Percentiles rank a stretch among this genome's conserved stretches.
phyloP scores from a whole-genome alignment of 2,113 vertebrate genomes.

The Engraulis encrasicolus region DNA sequence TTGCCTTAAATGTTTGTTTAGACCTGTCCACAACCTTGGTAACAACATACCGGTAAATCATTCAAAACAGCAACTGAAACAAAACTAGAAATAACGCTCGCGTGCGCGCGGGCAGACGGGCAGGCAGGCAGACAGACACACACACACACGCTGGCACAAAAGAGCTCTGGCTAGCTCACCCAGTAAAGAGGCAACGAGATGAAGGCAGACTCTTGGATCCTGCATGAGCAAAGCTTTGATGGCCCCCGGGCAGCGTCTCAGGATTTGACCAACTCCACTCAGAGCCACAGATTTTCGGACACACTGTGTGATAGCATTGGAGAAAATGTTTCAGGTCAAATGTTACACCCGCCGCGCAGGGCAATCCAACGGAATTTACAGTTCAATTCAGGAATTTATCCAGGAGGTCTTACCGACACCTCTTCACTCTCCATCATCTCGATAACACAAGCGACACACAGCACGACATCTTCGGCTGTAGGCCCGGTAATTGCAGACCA shows the following conservation, averaged over 20 bases:
- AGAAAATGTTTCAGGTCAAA: neutral
- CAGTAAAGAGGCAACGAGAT: slow-evolving; percentile 77
- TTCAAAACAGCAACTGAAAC: no score
- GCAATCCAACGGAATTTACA: neutral
- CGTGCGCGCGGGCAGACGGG: no score
- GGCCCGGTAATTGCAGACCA: slow-evolving; percentile 69
- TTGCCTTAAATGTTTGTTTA: no score
- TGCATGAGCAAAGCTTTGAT: slow-evolving; percentile 76
- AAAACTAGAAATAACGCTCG: no score
- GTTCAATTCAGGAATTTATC: neutral
- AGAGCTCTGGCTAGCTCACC: slow-evolving; percentile 78
- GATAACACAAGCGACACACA: slow-evolving; percentile 84
- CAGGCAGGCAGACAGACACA: no score
- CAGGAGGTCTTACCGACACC: slow-evolving; percentile 79
- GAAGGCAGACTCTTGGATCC: slow-evolving; percentile 77
- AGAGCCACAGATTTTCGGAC: slow-evolving; percentile 86
- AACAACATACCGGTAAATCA: no score
- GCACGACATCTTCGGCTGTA: slow-evolving; percentile 38
- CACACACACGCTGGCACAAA: no score
- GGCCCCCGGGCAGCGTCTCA: slow-evolving; percentile 71
- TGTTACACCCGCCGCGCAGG: no score
- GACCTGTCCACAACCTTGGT: no score
- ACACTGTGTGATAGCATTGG: slow-evolving; percentile 71
- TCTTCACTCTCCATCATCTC: slow-evolving; percentile 77
- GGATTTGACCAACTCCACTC: slow-evolving; percentile 72